Conservation (phyloP, 2,113 vertebrate species). For the Rhadina sibilatrix region DNA sequence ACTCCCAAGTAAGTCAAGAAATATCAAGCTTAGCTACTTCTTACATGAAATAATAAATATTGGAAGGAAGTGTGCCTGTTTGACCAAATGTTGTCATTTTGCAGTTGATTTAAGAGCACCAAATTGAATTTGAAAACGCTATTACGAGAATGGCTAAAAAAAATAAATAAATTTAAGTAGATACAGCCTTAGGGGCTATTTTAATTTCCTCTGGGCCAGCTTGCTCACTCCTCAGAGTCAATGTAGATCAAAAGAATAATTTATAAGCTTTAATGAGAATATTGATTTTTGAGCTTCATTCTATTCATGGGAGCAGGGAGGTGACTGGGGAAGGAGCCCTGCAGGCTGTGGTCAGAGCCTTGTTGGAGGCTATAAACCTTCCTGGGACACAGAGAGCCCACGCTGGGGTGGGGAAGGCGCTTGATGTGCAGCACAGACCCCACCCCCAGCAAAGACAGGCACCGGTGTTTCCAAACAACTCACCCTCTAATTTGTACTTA, state of each 20-base stretch:
- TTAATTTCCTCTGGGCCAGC: neutral
- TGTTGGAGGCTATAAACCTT: neutral
- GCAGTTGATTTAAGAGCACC: neutral
- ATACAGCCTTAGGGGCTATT: neutral
- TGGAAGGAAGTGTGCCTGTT: neutral
- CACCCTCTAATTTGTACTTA: slow-evolving; percentile 35
- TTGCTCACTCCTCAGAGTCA: neutral
- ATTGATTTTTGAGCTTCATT: neutral
- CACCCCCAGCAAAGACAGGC: neutral
- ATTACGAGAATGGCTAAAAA: neutral
- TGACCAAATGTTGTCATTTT: neutral
- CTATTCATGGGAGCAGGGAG: neutral
- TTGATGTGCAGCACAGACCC: neutral
- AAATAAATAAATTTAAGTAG: neutral
- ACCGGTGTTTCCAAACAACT: slow-evolving; percentile 56
- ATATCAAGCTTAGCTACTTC: neutral
- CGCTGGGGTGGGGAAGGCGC: neutral
- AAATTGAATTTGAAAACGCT: neutral
- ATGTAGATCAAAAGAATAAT: slow-evolving; percentile 1
- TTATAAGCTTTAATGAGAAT: slow-evolving; percentile 20
- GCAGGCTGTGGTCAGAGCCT: neutral
- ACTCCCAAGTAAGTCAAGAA: neutral
- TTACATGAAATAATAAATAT: neutral
- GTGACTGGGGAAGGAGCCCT: neutral
- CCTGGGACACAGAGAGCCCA: fast-evolving